phyloP scores from a whole-genome alignment of 2,888 invertebrate species.

The Lysandra bellargus region DNA sequence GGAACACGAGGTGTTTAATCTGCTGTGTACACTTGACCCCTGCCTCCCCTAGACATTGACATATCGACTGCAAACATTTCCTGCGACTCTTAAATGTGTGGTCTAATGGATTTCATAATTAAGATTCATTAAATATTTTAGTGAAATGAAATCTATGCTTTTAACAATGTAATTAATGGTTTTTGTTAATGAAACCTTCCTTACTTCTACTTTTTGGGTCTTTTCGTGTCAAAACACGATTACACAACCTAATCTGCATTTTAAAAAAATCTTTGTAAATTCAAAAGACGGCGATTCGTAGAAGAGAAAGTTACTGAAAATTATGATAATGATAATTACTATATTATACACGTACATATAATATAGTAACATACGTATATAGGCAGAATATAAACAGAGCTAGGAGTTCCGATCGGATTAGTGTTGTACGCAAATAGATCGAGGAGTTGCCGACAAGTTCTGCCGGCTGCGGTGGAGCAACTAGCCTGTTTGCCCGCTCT shows the following conservation, averaged over 20 bases:
- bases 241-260: no score
- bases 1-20: slow-evolving; percentile 63
- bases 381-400: slow-evolving; percentile 10
- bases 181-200: no score
- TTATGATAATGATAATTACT: no score
- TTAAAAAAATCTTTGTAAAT: no score
- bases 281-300: no score
- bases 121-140: slow-evolving; percentile 1
- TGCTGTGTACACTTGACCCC: slow-evolving; percentile 62
- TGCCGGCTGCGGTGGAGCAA: slow-evolving; percentile 46
- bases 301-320: no score
- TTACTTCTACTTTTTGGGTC: no score
- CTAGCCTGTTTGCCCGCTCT: slow-evolving; percentile 55
- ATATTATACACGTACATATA: background rate
- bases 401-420: slow-evolving; percentile 41
- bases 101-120: slow-evolving; percentile 8
- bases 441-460: slow-evolving; percentile 49
- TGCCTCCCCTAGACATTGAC: slow-evolving; percentile 43
- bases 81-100: slow-evolving; percentile 5
- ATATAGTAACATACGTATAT: background rate
- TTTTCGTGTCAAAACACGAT: no score
- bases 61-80: slow-evolving; percentile 36
- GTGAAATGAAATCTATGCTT: background rate
- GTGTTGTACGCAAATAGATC: slow-evolving; percentile 58
- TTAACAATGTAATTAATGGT: background rate